Conservation (phyloP, 2,797 vertebrate species). For the Chelon auratus region DNA sequence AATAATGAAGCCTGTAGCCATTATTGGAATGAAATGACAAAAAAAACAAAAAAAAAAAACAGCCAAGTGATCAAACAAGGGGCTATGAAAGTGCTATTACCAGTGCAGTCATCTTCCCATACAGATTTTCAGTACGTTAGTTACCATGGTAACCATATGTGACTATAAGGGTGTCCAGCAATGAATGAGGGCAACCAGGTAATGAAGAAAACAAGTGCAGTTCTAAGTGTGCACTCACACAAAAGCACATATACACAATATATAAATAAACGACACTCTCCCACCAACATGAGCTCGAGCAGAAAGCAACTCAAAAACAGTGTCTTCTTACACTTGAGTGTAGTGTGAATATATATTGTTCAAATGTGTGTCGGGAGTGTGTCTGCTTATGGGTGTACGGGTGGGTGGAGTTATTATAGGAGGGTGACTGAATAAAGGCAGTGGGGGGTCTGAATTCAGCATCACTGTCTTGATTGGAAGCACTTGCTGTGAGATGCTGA, state of each 20-base stretch:
- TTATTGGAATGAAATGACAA: constrained; percentile 20
- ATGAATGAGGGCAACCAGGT: constrained; percentile 32
- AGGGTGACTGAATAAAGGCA: constrained; percentile 31
- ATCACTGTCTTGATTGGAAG: constrained; percentile 57
- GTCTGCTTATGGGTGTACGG: constrained; percentile 7
- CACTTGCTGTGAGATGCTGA: constrained; percentile 61
- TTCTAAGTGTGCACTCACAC: background rate
- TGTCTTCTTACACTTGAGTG: constrained; percentile 16
- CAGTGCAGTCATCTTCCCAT: constrained; percentile 7
- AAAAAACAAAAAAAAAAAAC: too few relatives aligned
- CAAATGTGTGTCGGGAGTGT: constrained; percentile 10
- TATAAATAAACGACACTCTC: constrained; percentile 55
- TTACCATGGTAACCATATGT: constrained; percentile 74
- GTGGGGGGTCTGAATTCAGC: constrained; percentile 51
- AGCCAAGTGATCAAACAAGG: background rate
- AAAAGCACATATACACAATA: background rate
- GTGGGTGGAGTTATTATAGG: constrained; percentile 18
- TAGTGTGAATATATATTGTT: constrained; percentile 19
- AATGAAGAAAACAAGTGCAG: constrained; percentile 43
- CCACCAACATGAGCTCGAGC: constrained; percentile 5
- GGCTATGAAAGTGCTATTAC: constrained; percentile 4
- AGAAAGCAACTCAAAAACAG: constrained; percentile 33
- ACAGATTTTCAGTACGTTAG: constrained; percentile 48
- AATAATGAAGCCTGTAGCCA: constrained; percentile 7
- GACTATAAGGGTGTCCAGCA: constrained; percentile 42